phyloP scores from a whole-genome alignment of 2,888 invertebrate genomes.

The Xestoiulus laeticollis region DNA sequence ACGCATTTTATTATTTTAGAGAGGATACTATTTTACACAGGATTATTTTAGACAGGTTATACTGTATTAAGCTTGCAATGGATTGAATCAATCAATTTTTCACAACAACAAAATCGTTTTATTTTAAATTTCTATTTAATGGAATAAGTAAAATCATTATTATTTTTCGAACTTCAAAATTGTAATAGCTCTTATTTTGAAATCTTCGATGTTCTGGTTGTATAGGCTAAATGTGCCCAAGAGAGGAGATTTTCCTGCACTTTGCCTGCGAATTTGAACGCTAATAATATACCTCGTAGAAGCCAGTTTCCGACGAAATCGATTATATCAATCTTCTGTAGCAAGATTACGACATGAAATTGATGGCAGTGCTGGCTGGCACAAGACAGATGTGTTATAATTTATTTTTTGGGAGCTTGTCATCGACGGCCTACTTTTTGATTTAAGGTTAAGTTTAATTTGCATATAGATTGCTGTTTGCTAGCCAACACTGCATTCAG shows the following conservation, averaged over 20 bases:
- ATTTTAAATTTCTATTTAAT: too few species aligned
- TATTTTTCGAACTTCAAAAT: too few species aligned
- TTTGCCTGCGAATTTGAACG: neutral
- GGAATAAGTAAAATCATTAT: too few species aligned
- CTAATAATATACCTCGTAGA: neutral
- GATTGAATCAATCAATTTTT: too few species aligned
- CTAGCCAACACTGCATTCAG: neutral
- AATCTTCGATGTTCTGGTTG: neutral
- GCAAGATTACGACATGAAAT: conserved; percentile 4
- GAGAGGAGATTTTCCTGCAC: neutral
- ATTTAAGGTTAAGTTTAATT: conserved; percentile 19
- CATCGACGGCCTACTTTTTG: neutral
- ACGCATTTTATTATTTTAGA: too few species aligned
- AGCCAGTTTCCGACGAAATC: neutral
- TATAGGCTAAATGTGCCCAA: neutral
- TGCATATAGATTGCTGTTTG: conserved; percentile 29
- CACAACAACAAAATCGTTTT: too few species aligned
- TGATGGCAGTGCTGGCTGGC: conserved; percentile 27
- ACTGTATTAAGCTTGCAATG: too few species aligned
- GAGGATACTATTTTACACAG: too few species aligned
- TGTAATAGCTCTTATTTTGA: too few species aligned
- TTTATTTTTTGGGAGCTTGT: neutral
- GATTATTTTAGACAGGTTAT: too few species aligned
- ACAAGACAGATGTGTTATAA: conserved; percentile 2
- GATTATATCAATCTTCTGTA: conserved; percentile 25